A percentile compares a stretch with the other conserved stretches of the same genome.
Conservation (phyloP, 2,113 vertebrate species). For the Podiceps cristatus region DNA sequence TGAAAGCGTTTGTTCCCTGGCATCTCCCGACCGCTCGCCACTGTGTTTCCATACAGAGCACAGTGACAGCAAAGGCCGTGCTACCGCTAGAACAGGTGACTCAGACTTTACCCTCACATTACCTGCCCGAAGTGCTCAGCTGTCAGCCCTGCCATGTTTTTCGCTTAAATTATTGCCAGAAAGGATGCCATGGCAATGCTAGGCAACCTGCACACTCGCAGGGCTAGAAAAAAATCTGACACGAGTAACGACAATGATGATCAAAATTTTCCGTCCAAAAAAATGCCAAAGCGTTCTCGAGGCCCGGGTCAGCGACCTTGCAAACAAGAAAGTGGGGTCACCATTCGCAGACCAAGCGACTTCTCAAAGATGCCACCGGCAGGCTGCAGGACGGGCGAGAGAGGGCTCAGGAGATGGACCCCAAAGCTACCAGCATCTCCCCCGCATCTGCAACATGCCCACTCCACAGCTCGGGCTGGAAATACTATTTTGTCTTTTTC, state of each 20-base stretch:
- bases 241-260: neutral
- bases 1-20: neutral
- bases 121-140: neutral
- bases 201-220: neutral
- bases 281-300: neutral
- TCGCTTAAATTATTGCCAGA: neutral
- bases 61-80: neutral
- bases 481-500: neutral
- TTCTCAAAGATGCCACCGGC: neutral
- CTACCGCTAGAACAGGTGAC: neutral
- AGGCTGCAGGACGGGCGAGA: neutral
- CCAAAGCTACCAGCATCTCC: neutral
- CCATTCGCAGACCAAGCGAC: neutral
- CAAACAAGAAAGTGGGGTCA: neutral
- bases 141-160: neutral
- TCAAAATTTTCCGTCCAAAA: neutral
- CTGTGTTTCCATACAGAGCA: neutral
- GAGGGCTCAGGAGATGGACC: neutral
- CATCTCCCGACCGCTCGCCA: neutral
- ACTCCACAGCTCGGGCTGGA: neutral
- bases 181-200: neutral
- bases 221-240: neutral
- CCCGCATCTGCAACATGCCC: neutral
- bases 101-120: neutral
- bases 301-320: neutral